Conservation (phyloP, 2,797 vertebrate species). For the Zalophus californianus region DNA sequence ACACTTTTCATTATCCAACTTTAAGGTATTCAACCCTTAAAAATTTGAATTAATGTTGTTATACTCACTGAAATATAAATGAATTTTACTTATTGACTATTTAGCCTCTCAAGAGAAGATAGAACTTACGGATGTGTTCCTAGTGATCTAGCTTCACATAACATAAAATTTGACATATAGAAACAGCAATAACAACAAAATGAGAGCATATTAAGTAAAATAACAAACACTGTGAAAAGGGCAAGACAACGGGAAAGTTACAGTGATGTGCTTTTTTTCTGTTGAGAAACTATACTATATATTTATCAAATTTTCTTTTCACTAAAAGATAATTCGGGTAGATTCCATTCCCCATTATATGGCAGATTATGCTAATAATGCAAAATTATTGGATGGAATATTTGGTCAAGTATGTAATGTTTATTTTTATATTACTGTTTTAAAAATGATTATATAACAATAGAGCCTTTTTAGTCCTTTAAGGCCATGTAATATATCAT, state of each 20-base stretch:
- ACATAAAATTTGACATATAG: not conserved
- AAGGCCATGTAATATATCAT: not conserved
- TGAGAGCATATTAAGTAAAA: slow-evolving; percentile 40
- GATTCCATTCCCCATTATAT: not conserved
- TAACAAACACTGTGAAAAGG: not conserved
- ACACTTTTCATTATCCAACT: slow-evolving; percentile 71
- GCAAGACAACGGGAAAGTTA: not conserved
- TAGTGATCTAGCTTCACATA: slow-evolving; percentile 3
- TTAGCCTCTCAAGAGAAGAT: not conserved
- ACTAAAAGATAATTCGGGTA: not conserved
- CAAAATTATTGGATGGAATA: not conserved
- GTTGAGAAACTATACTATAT: not conserved
- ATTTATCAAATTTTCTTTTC: not conserved
- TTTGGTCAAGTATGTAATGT: not conserved
- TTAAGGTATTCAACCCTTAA: slow-evolving; percentile 63
- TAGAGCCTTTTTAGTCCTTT: not conserved
- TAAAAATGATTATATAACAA: not conserved
- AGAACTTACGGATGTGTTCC: not conserved
- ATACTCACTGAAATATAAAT: slow-evolving; percentile 1
- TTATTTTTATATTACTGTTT: not conserved
- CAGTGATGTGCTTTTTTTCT: not conserved
- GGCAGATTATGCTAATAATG: not conserved
- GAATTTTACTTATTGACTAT: slow-evolving; percentile 14
- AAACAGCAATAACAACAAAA: not conserved
- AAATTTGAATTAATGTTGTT: not conserved